Percentiles rank a stretch among this genome's conserved stretches.
Conservation (phyloP, 2,797 vertebrate genomes). For the Masticophis lateralis region DNA sequence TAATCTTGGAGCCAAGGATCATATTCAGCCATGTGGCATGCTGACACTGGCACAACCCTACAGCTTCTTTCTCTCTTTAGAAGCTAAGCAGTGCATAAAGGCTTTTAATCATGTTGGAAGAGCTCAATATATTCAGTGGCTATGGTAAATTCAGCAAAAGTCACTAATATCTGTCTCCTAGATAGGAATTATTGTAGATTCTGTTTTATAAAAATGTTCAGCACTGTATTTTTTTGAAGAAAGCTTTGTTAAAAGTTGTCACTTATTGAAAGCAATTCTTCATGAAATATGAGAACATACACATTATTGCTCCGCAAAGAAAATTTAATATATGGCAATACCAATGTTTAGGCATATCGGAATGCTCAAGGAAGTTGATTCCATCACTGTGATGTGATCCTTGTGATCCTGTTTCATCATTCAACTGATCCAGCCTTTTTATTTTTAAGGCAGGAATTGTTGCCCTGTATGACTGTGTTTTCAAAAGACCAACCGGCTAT, state of each 20-base stretch:
- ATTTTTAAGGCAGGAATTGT: slow-evolving; percentile 70
- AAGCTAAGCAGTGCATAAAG: background rate
- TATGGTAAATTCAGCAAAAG: background rate
- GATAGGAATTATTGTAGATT: background rate
- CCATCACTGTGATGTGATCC: background rate
- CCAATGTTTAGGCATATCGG: background rate
- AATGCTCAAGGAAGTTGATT: background rate
- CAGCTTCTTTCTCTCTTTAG: background rate
- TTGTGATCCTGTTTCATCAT: background rate
- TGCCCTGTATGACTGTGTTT: slow-evolving; percentile 77
- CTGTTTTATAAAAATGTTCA: background rate
- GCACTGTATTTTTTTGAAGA: background rate
- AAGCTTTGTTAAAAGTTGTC: background rate
- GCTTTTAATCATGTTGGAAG: background rate
- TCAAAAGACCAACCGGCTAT: slow-evolving; percentile 72
- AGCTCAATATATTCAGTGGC: background rate
- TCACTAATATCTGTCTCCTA: background rate
- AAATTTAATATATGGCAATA: background rate
- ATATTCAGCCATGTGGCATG: background rate
- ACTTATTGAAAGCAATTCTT: background rate
- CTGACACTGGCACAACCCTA: background rate
- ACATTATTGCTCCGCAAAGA: background rate
- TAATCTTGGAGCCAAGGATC: background rate
- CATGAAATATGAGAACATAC: background rate
- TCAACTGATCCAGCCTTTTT: background rate